These are phyloP conservation scores for Fregetta grallaria DNA, from an alignment of 2,113 vertebrate species.

Conservation along the genomic window DNA sequence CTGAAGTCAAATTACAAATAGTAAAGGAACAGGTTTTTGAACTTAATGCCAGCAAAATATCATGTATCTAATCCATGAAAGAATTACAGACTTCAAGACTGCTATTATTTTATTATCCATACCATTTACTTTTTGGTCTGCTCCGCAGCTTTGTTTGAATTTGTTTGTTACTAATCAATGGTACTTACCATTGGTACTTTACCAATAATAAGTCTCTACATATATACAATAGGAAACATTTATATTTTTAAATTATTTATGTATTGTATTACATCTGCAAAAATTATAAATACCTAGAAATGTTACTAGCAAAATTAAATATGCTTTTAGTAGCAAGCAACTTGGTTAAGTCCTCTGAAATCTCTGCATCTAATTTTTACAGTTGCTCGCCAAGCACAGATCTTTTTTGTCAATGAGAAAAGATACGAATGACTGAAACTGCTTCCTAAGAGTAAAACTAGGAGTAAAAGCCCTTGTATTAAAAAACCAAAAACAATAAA, in stretches of 20 bases:
- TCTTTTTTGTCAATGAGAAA: neutral
- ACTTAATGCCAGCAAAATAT: conserved; percentile 67
- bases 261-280: neutral
- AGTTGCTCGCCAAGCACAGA: neutral
- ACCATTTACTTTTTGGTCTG: conserved; percentile 41
- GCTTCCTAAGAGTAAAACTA: neutral
- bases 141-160: conserved; percentile 33
- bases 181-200: neutral
- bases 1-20: conserved; percentile 67
- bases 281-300: neutral
- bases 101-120: conserved; percentile 67
- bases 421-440: neutral
- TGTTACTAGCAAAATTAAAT: neutral
- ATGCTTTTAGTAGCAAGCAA: neutral
- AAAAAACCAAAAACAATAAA: neutral
- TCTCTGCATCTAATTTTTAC: neutral
- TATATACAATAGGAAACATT: neutral
- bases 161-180: neutral
- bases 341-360: neutral
- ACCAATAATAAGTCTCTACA: neutral
- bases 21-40: conserved; percentile 64
- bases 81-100: conserved; percentile 60
- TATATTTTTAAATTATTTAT: neutral
- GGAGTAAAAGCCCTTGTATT: neutral
- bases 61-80: conserved; percentile 67